These are phyloP conservation scores for Eutrigla gurnardus DNA, from an alignment of 2,797 vertebrate species.

Conservation along the genomic window DNA sequence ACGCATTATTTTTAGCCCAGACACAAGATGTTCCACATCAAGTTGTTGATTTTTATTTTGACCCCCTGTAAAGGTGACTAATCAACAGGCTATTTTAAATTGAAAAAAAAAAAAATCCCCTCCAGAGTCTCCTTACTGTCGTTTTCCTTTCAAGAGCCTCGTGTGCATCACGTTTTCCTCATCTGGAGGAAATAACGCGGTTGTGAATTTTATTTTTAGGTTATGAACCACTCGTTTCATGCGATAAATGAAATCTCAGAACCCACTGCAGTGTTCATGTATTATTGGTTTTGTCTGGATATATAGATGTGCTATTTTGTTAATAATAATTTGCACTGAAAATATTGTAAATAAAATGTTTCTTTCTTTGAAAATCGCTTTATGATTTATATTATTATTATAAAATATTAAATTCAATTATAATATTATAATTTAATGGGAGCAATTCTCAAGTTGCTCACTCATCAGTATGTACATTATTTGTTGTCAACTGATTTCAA, in stretches of 20 bases:
- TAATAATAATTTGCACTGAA: slow-evolving; percentile 89
- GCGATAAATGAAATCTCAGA: slow-evolving; percentile 62
- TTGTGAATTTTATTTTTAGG: slow-evolving; percentile 74
- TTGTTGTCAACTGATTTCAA: background rate
- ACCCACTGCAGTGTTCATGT: slow-evolving; percentile 75
- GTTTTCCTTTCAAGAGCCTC: slow-evolving; percentile 48
- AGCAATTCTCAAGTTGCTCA: background rate
- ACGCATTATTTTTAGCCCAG: background rate
- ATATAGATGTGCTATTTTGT: slow-evolving; percentile 85
- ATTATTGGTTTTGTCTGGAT: slow-evolving; percentile 60
- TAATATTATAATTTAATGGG: background rate
- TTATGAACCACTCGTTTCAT: slow-evolving; percentile 78
- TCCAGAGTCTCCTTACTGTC: slow-evolving; percentile 28
- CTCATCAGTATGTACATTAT: background rate
- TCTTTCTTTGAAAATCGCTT: slow-evolving; percentile 82
- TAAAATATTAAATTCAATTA: background rate
- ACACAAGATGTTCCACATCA: background rate
- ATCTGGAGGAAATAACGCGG: slow-evolving; percentile 49
- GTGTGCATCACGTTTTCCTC: slow-evolving; percentile 59
- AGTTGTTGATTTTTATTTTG: background rate
- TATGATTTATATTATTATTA: slow-evolving; percentile 14
- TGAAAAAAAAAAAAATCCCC: slow-evolving; percentile 7
- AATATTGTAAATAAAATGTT: slow-evolving; percentile 97
- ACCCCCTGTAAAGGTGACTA: background rate
- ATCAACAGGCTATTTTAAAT: slow-evolving; percentile 10